Evolutionary conservation across 1,140 invertebrate species (phyloP).

Genomic region (Drosophila pandora): DNA sequence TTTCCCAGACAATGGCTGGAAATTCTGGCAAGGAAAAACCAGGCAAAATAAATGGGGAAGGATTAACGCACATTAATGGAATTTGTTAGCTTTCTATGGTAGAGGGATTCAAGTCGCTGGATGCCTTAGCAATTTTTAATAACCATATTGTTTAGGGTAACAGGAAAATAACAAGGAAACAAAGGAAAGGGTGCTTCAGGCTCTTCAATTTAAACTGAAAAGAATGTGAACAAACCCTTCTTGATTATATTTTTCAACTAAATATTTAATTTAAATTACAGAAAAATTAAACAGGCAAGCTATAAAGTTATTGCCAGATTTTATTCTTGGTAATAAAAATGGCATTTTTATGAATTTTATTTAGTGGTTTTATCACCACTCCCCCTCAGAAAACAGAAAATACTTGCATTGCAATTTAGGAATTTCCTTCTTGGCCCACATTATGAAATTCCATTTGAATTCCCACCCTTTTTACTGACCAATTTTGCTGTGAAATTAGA

Average conservation of each 20-base stretch:
- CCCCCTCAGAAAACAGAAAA: neutral
- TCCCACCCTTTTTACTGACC: conserved; percentile 4
- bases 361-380: neutral
- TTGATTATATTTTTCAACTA: neutral
- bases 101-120: conserved; percentile 32
- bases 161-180: neutral
- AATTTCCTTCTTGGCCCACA: conserved; percentile 8
- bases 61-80: conserved; percentile 46
- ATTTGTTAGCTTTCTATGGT: conserved; percentile 29
- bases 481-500: conserved; percentile 28
- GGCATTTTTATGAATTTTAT: conserved; percentile 8
- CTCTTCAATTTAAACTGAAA: neutral
- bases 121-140: conserved; percentile 24
- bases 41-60: conserved; percentile 27
- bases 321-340: neutral
- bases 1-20: conserved; percentile 30
- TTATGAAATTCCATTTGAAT: conserved; percentile 30
- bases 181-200: neutral
- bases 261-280: neutral
- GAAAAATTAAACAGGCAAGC: neutral
- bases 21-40: neutral
- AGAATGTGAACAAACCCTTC: neutral
- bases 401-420: conserved; percentile 1
- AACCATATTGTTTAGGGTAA: conserved; percentile 30
- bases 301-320: neutral